Evolutionary conservation across 2,113 vertebrate genomes (phyloP).

Genomic region (Campylomormyrus numenius): DNA sequence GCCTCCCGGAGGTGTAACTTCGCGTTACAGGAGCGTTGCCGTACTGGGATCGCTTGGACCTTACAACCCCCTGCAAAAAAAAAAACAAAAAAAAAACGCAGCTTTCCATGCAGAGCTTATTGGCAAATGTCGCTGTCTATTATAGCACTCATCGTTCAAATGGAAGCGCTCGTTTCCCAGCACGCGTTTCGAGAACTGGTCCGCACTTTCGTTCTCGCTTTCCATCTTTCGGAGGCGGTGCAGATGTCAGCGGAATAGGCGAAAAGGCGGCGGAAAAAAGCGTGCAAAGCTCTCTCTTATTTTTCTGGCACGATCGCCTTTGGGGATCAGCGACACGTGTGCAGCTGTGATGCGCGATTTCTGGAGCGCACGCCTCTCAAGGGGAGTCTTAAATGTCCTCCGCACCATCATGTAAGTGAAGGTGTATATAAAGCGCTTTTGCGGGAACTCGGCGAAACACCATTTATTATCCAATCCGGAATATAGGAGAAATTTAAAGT

Average conservation of each 20-base stretch:
- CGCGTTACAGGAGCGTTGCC: background rate
- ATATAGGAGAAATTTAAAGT: background rate
- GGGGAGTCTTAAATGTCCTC: background rate
- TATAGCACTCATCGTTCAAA: background rate
- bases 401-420: background rate
- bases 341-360: background rate
- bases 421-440: background rate
- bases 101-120: background rate
- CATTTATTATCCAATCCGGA: background rate
- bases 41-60: background rate
- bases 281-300: background rate
- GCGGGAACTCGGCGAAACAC: background rate
- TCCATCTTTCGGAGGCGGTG: conserved; percentile 7
- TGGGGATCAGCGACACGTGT: background rate
- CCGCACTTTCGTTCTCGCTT: conserved; percentile 6
- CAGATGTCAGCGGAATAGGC: conserved; percentile 14
- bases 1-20: conserved; percentile 17
- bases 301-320: background rate
- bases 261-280: background rate
- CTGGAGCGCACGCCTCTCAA: background rate
- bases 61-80: background rate
- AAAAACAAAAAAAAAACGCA: background rate
- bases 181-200: background rate
- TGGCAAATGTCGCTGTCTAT: background rate
- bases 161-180: background rate